Evolutionary conservation across 2,888 invertebrate genomes (phyloP).

Genomic region (Aphodius granarius): DNA sequence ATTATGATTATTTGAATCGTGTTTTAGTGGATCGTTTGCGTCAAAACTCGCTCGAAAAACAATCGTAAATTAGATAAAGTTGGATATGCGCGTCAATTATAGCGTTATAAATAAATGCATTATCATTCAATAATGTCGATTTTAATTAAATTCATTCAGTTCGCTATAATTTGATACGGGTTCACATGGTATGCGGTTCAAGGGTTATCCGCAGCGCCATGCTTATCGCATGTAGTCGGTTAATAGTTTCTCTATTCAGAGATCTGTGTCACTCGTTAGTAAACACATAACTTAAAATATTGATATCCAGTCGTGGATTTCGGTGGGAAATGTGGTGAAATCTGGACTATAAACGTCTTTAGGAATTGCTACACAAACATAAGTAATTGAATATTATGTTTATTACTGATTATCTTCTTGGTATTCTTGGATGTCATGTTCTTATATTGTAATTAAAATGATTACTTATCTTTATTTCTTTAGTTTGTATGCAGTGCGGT

Average conservation of each 20-base stretch:
- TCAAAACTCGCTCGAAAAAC: background rate
- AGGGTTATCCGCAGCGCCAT: background rate
- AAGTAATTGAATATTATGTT: background rate
- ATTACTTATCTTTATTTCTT: too few relatives aligned
- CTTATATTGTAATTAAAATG: background rate
- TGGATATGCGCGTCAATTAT: background rate
- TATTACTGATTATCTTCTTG: background rate
- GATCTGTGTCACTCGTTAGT: background rate
- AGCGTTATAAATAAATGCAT: slow-evolving; percentile 14
- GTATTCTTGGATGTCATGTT: background rate
- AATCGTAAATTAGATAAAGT: slow-evolving; percentile 7
- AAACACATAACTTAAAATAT: background rate
- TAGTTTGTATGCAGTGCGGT: too few relatives aligned
- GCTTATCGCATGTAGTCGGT: background rate
- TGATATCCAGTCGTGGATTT: background rate
- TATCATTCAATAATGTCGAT: slow-evolving; percentile 27
- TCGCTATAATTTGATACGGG: background rate
- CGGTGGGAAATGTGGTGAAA: background rate
- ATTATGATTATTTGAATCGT: background rate
- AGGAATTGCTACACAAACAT: background rate
- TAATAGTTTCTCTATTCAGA: background rate
- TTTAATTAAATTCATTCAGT: slow-evolving; percentile 21
- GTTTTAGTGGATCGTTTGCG: background rate
- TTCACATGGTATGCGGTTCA: background rate
- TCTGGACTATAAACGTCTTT: background rate